A percentile compares a stretch with the other conserved stretches of the same genome.
These are phyloP conservation scores for Eupithecia dodoneata DNA, from an alignment of 2,888 invertebrate species.

Conservation along the genomic window DNA sequence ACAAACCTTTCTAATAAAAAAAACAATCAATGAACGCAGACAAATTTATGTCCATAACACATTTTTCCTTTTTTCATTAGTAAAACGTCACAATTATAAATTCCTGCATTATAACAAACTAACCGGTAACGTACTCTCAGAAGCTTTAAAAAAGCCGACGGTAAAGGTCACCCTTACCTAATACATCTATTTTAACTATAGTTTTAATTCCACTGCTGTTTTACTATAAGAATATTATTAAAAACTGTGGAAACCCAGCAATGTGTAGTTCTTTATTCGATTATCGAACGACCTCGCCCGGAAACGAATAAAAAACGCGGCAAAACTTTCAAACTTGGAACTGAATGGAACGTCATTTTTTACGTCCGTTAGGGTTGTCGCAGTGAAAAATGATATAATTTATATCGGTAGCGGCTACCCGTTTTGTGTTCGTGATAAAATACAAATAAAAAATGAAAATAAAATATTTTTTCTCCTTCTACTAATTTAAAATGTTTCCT, in stretches of 20 bases:
- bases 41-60: slow-evolving; percentile 38
- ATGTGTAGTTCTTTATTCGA: slow-evolving; percentile 25
- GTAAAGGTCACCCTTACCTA: slow-evolving; percentile 41
- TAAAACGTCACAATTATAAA: slow-evolving; percentile 61
- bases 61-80: slow-evolving; percentile 43
- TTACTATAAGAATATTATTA: neutral
- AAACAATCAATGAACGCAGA: slow-evolving; percentile 42
- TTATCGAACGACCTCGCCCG: slow-evolving; percentile 65
- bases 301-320: slow-evolving; percentile 83
- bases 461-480: slow-evolving; percentile 70
- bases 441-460: slow-evolving; percentile 78
- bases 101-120: slow-evolving; percentile 52
- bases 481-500: slow-evolving; percentile 84
- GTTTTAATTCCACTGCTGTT: slow-evolving; percentile 10
- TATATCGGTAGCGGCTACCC: slow-evolving; percentile 83
- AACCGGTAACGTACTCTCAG: slow-evolving; percentile 52
- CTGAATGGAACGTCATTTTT: slow-evolving; percentile 83
- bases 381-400: slow-evolving; percentile 84
- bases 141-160: slow-evolving; percentile 65
- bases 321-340: slow-evolving; percentile 80
- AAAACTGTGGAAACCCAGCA: slow-evolving; percentile 37
- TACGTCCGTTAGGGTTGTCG: slow-evolving; percentile 82
- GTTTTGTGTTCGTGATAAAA: slow-evolving; percentile 81
- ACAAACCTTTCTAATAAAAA: slow-evolving; percentile 13
- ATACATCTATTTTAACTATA: slow-evolving; percentile 24